Evolutionary conservation across 2,888 invertebrate genomes (phyloP).

Genomic region (Euzophera pinguis): DNA sequence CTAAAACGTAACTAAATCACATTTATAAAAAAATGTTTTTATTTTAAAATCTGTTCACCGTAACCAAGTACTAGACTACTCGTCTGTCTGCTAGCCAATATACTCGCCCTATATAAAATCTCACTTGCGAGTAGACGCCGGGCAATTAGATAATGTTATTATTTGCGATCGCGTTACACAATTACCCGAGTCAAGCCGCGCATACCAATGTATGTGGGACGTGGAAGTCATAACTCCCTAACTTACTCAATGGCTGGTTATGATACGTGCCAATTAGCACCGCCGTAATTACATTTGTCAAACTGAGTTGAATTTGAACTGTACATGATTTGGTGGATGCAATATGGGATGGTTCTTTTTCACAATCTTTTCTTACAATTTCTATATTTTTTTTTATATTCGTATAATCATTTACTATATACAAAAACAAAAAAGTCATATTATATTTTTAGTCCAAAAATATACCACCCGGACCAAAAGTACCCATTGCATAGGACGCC

Average conservation of each 20-base stretch:
- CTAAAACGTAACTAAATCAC: too few relatives aligned
- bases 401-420: too few relatives aligned
- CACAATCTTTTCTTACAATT: too few relatives aligned
- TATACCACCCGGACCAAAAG: too few relatives aligned
- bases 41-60: too few relatives aligned
- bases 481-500: too few relatives aligned
- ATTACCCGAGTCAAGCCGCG: conserved; percentile 9
- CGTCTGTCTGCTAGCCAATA: background rate
- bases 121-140: background rate
- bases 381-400: too few relatives aligned
- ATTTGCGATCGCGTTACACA: conserved; percentile 19
- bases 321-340: background rate
- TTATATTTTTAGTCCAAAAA: too few relatives aligned
- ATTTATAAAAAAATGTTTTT: too few relatives aligned
- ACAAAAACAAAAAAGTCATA: too few relatives aligned
- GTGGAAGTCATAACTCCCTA: background rate
- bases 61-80: background rate
- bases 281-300: background rate
- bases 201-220: conserved; percentile 5
- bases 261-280: background rate
- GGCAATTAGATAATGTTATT: conserved; percentile 16
- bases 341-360: background rate
- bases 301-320: background rate
- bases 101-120: background rate
- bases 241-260: background rate